Conservation (phyloP, 2,113 vertebrate genomes). For the Myrmecophaga tridactyla region DNA sequence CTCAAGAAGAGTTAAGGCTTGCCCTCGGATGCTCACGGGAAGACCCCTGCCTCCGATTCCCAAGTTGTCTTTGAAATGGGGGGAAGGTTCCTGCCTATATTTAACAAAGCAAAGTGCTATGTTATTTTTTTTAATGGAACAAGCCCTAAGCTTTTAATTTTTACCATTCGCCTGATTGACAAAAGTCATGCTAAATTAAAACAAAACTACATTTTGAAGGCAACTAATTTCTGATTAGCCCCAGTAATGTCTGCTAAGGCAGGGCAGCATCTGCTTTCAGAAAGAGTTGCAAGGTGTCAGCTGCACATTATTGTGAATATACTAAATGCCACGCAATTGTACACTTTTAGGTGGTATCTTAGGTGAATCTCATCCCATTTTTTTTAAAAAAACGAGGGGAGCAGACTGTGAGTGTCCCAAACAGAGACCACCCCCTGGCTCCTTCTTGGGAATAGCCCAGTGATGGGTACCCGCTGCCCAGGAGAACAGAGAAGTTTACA, state of each 20-base stretch:
- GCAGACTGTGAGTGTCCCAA: rapidly evolving
- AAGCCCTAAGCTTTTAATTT: not conserved
- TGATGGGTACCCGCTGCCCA: not conserved
- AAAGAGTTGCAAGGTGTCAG: not conserved
- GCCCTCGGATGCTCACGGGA: not conserved
- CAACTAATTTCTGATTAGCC: not conserved
- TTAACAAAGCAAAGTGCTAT: rapidly evolving
- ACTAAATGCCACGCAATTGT: too few species aligned
- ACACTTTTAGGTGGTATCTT: too few species aligned
- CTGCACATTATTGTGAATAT: too few species aligned
- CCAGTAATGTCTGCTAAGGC: not conserved
- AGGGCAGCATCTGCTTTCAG: not conserved
- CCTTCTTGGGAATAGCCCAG: not conserved
- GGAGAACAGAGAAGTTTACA: not conserved
- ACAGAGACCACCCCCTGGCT: not conserved
- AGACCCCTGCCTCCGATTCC: not conserved
- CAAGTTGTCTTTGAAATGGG: not conserved
- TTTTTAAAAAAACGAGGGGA: too few species aligned
- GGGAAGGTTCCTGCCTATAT: rapidly evolving
- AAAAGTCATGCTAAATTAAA: not conserved
- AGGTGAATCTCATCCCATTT: too few species aligned
- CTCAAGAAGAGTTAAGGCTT: slow-evolving; percentile 12
- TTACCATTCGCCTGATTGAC: not conserved
- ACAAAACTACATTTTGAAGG: not conserved
- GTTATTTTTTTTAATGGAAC: not conserved